These are phyloP conservation scores for Drosophila nannoptera DNA, from an alignment of 1,140 invertebrate species.

Conservation along the genomic window DNA sequence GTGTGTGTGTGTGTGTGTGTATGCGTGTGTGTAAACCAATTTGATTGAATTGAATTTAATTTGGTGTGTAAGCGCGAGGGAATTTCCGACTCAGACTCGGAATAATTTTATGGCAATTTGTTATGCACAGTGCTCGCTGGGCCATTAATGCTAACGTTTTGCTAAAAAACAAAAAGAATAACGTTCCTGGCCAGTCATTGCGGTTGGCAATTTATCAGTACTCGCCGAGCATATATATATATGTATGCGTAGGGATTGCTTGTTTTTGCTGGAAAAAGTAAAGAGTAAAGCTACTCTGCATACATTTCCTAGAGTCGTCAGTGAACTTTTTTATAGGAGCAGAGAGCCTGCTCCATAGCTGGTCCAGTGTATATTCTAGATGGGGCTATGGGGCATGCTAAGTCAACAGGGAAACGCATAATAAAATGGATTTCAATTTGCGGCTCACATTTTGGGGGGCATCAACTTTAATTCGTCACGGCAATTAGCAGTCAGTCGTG, in stretches of 20 bases:
- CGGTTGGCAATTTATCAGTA: neutral
- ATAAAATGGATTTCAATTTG: conserved; percentile 15
- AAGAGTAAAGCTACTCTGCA: neutral
- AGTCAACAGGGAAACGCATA: conserved; percentile 5
- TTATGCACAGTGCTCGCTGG: conserved; percentile 38
- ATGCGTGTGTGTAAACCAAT: neutral
- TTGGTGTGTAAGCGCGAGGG: conserved; percentile 7
- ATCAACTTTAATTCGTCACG: conserved; percentile 16
- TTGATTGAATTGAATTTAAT: conserved; percentile 26
- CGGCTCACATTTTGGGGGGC: neutral
- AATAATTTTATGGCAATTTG: conserved; percentile 42
- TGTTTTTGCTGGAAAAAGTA: neutral
- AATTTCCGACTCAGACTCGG: conserved; percentile 4
- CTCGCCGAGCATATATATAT: no score
- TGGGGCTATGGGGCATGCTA: neutral
- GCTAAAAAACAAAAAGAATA: conserved; percentile 6
- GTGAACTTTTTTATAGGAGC: no score
- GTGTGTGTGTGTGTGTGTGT: neutral
- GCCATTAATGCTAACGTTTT: conserved; percentile 41
- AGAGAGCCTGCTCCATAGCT: no score
- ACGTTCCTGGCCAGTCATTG: neutral
- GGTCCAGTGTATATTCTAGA: neutral
- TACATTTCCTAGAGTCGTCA: no score
- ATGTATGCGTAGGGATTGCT: no score
- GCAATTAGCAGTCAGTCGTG: conserved; percentile 22